These are phyloP conservation scores for Magallana angulata DNA, from an alignment of 1,140 invertebrate genomes.

Conservation along the genomic window DNA sequence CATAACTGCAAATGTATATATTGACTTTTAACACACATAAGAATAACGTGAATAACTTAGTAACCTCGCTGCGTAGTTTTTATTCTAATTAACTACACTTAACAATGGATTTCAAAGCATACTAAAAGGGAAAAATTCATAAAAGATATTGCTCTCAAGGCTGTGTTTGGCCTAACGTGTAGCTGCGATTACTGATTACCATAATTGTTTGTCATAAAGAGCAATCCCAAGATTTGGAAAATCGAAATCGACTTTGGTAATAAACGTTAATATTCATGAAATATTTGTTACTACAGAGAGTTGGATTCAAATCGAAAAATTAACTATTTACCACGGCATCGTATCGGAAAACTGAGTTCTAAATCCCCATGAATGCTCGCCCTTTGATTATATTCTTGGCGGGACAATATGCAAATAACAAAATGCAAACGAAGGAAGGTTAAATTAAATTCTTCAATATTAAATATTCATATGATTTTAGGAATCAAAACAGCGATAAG, in stretches of 20 bases:
- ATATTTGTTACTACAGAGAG: background rate
- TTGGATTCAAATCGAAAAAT: background rate
- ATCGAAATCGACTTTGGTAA: background rate
- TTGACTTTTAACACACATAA: too few relatives aligned
- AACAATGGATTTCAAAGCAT: background rate
- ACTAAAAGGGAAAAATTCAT: background rate
- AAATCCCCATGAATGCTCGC: background rate
- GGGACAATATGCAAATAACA: background rate
- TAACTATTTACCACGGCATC: background rate
- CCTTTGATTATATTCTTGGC: slow-evolving; percentile 6
- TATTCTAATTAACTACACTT: background rate
- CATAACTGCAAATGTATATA: too few relatives aligned
- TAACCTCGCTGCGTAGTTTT: background rate
- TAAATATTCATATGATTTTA: too few relatives aligned
- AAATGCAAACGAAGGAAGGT: too few relatives aligned
- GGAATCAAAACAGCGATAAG: too few relatives aligned
- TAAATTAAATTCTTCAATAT: too few relatives aligned
- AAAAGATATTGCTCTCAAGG: background rate
- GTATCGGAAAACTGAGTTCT: background rate
- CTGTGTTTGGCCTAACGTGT: background rate
- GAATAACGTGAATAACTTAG: too few relatives aligned
- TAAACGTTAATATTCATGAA: background rate
- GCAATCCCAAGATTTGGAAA: background rate
- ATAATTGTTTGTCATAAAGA: background rate
- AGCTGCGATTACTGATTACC: background rate